Percentiles rank a stretch among this genome's conserved stretches.
phyloP scores from a whole-genome alignment of 1,140 invertebrate species.

The Apocrypta bakeri region DNA sequence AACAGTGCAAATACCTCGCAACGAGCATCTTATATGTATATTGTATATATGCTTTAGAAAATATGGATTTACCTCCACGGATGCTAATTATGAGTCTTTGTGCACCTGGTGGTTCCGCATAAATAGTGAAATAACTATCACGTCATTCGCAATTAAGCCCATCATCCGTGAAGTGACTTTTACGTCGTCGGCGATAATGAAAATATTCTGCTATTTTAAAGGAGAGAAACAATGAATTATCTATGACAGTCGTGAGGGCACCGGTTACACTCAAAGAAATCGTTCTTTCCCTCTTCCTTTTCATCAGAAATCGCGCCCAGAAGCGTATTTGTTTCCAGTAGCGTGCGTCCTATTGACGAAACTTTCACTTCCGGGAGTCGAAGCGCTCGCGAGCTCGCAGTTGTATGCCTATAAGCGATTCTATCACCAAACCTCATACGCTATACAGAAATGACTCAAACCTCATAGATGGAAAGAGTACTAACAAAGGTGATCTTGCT shows the following conservation, averaged over 20 bases:
- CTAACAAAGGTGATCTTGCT: too few species aligned
- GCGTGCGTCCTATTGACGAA: slow-evolving; percentile 30
- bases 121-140: too few species aligned
- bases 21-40: too few species aligned
- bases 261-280: neutral
- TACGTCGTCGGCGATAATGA: slow-evolving; percentile 25
- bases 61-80: too few species aligned
- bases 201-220: neutral
- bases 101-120: too few species aligned
- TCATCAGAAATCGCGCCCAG: neutral
- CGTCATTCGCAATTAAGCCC: neutral
- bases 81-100: too few species aligned
- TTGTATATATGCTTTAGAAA: too few species aligned
- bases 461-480: too few species aligned
- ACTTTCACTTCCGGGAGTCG: slow-evolving; percentile 49
- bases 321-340: slow-evolving; percentile 34
- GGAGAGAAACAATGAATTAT: slow-evolving; percentile 14
- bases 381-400: too few species aligned
- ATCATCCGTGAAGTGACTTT: slow-evolving; percentile 20
- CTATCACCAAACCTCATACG: too few species aligned
- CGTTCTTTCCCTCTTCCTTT: neutral
- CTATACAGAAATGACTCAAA: too few species aligned
- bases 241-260: neutral
- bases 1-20: neutral
- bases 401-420: too few species aligned